Evolutionary conservation across 2,113 vertebrate genomes (phyloP), one percentile per base, ranked within the genome.

Genomic region (Ranitomeya variabilis): DNA sequence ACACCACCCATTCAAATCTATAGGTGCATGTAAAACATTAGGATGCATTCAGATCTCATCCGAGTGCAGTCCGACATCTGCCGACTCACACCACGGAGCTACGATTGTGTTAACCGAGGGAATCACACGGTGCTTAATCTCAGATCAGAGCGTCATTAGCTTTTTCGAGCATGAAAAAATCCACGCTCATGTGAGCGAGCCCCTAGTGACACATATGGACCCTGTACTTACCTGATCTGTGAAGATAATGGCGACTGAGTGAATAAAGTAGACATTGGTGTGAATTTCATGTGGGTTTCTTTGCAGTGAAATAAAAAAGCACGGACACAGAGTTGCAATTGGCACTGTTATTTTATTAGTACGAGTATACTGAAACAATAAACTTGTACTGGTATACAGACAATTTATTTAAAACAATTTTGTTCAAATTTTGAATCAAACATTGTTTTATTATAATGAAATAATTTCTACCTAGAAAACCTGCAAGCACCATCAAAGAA

Each of bases 401-500:
- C 96, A 95, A 96, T 97, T 95, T 98, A 95, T 97, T 96, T 96
- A 96, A 96, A 97, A 98, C 97, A 98, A 97, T 98, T 97, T 96
- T 97, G 95, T 96, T 97, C 95, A 97, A 98, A 98, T 97, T 96
- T 96, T 94, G 96, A 98, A 97, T 96, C 96, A 96, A 97, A 97
- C 95, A 97, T 97, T 97, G 96, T 96, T 96, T 97, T 96, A 96
- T 97, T 96, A 96, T 96, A 96, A 98, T 98, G 96, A 95, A 97
- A 98, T 97, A 96, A 96, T 97, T 97, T 97, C 96, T 96, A 96
- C 96, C 96, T 97, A 98, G 96, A 97, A 98, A 99, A 99, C 95
- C 95, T 97, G 97, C 96, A 96, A 98, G 97, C 97, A 97, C 97
- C 97, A 97, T 97, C 95, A 98, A 99, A 99, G 96, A 96, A 97